These are phyloP conservation scores for Melipona quadrifasciata DNA, from an alignment of 1,140 invertebrate genomes.

Conservation along the genomic window DNA sequence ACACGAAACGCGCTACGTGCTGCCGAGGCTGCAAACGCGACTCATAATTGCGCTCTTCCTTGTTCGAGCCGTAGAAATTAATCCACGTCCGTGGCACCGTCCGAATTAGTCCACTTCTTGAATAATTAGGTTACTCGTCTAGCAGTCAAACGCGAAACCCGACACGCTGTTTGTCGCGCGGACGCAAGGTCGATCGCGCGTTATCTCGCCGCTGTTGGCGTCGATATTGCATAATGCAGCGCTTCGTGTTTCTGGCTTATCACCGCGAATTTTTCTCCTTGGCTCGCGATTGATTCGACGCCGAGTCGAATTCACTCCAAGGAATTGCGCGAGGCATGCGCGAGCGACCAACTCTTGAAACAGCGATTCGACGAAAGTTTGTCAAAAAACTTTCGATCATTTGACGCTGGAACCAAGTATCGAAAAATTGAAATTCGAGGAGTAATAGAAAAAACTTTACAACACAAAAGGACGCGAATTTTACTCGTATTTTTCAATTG, in stretches of 20 bases:
- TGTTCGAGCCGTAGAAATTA: constrained; percentile 40
- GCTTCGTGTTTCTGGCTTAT: constrained; percentile 5
- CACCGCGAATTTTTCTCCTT: not conserved
- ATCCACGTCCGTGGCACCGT: constrained; percentile 16
- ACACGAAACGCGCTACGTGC: constrained; percentile 8
- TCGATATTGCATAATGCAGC: constrained; percentile 34
- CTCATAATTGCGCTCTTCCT: constrained; percentile 51
- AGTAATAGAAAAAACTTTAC: too few relatives aligned
- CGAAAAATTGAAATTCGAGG: too few relatives aligned
- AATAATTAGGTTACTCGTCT: constrained; percentile 47
- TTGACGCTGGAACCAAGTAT: too few relatives aligned
- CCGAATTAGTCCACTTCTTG: constrained; percentile 48
- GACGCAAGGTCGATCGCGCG: constrained; percentile 31
- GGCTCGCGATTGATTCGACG: not conserved
- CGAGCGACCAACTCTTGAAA: not conserved
- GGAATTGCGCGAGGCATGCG: not conserved
- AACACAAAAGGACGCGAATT: too few relatives aligned
- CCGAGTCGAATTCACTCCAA: too few relatives aligned
- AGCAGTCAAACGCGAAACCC: constrained; percentile 43
- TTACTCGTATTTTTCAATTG: too few relatives aligned
- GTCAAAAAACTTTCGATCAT: too few relatives aligned
- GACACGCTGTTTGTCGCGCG: constrained; percentile 45
- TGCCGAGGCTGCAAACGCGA: not conserved
- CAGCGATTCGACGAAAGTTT: not conserved
- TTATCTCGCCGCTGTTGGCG: constrained; percentile 13